Conservation (phyloP, 2,797 vertebrate genomes). For the Gorsachius magnificus region DNA sequence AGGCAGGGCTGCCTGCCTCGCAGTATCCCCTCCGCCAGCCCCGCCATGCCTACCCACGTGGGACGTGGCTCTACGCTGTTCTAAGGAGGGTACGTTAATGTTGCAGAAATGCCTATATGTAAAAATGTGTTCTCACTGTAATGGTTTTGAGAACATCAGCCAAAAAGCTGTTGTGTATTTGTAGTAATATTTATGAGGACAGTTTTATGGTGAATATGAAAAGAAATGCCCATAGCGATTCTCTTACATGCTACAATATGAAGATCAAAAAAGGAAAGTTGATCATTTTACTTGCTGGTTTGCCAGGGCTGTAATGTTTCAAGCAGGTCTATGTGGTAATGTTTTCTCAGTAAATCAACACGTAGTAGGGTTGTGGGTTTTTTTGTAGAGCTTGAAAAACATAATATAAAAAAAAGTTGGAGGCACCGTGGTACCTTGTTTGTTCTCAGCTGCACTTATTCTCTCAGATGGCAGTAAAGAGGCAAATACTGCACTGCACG, state of each 20-base stretch:
- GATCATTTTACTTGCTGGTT: not conserved
- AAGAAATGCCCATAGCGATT: not conserved
- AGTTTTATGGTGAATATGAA: not conserved
- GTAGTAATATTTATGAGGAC: not conserved
- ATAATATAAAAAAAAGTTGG: not conserved
- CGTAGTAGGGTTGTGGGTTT: not conserved
- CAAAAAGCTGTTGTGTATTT: not conserved
- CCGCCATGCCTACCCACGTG: fast-evolving
- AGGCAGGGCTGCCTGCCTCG: not conserved
- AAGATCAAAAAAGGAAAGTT: not conserved
- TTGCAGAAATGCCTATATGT: not conserved
- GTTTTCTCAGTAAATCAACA: conserved; percentile 20
- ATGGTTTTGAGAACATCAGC: not conserved
- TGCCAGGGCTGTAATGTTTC: not conserved
- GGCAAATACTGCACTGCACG: not conserved
- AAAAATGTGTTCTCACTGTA: not conserved
- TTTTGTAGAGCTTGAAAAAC: not conserved
- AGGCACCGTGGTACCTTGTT: not conserved
- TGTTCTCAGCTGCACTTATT: not conserved
- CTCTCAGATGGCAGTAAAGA: conserved; percentile 19
- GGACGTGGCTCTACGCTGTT: not conserved
- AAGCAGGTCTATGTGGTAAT: not conserved
- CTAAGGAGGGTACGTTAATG: too few relatives aligned
- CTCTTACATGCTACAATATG: fast-evolving
- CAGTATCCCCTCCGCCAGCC: not conserved